A percentile compares a stretch with the other conserved stretches of the same genome.
Conservation (phyloP, 2,888 invertebrate species). For the Craniophora ligustri region DNA sequence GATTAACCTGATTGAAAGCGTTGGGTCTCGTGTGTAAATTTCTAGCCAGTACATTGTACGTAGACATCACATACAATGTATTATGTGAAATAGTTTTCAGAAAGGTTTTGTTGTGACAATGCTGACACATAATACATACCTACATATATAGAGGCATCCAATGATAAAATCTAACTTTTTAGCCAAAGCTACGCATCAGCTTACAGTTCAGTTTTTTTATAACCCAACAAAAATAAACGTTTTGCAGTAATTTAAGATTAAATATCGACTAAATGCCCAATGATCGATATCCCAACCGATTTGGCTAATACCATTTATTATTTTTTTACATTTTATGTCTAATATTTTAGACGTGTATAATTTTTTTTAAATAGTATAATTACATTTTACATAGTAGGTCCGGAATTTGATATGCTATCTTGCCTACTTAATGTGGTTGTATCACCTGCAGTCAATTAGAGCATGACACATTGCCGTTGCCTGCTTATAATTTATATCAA, state of each 20-base stretch:
- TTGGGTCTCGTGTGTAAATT: conserved; percentile 43
- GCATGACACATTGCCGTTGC: conserved; percentile 21
- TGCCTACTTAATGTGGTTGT: conserved; percentile 24
- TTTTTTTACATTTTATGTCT: not conserved
- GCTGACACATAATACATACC: no score
- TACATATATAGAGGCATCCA: no score
- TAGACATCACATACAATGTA: conserved; percentile 8
- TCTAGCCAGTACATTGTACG: conserved; percentile 28
- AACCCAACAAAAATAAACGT: no score
- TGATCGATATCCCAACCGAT: no score
- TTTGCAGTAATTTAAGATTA: no score
- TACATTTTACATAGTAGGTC: not conserved
- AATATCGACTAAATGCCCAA: no score
- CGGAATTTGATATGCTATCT: conserved; percentile 18
- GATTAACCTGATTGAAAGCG: conserved; percentile 73
- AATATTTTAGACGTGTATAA: not conserved
- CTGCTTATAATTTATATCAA: conserved; percentile 33
- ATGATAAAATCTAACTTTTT: no score
- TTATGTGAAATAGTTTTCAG: conserved; percentile 7
- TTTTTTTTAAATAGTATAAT: conserved; percentile 32
- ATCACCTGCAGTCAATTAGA: conserved; percentile 49
- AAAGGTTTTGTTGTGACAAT: no score
- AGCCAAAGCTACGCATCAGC: no score
- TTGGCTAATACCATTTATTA: no score
- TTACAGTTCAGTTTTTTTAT: no score